Percentiles rank a stretch among this genome's conserved stretches.
These are phyloP conservation scores for Oedothorax gibbosus DNA, from an alignment of 1,140 invertebrate species.

Conservation along the genomic window DNA sequence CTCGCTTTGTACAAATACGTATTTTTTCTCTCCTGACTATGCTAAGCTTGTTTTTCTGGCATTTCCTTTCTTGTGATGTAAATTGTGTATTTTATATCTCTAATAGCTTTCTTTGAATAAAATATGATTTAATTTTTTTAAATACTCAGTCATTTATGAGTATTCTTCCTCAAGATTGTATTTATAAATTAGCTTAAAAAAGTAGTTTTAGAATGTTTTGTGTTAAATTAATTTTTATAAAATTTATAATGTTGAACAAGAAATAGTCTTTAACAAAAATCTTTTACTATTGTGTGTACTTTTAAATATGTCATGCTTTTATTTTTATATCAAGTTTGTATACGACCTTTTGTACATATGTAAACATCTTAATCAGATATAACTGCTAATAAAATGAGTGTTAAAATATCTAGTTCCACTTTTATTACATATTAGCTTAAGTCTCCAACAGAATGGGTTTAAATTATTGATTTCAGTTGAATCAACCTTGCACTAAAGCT, in stretches of 20 bases:
- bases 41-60: too few species aligned
- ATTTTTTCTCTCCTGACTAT: too few species aligned
- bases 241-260: background rate
- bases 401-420: background rate
- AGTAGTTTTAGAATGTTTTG: background rate
- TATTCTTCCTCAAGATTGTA: background rate
- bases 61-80: too few species aligned
- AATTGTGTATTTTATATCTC: too few species aligned
- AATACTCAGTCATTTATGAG: background rate
- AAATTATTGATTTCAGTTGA: background rate
- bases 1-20: too few species aligned
- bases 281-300: constrained; percentile 2
- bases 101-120: background rate
- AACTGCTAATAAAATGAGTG: constrained; percentile 34
- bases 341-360: constrained; percentile 27
- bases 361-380: constrained; percentile 22
- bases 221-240: background rate
- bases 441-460: background rate
- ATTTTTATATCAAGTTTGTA: constrained; percentile 37
- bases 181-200: background rate
- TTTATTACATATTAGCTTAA: background rate
- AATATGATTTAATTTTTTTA: background rate
- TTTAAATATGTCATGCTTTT: constrained; percentile 34
- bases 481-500: background rate
- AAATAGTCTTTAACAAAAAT: background rate